Base-by-base conservation (phyloP, 2,113 vertebrate genomes). In the Tangachromis dhanisi region DNA sequence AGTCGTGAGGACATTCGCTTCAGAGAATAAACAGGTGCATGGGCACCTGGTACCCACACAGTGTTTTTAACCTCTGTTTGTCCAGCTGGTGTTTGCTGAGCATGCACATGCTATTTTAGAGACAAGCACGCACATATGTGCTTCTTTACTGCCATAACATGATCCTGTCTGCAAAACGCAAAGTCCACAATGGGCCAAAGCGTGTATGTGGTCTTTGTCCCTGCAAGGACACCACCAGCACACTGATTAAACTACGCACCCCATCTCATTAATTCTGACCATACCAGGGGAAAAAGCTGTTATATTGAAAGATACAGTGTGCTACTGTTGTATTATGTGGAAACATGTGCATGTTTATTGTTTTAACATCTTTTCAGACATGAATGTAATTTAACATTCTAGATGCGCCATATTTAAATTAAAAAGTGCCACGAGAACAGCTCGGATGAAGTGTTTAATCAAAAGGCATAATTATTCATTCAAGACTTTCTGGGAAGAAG, bases 401-500 rank as follows among this genome's bases (percentile, higher is more conserved):
- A 14, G 12, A 11, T 59, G 19, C 13, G 10, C 19, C 49, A 84
- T 47, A 59, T 38, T 68, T 35, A 71, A 90, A 89, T 88, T 81
- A 16, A 81, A 86, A 84, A 61, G 80, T 88, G 21, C 85, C 21
- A 71, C 10, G 16, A 88, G 83, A 83, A 61, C 49, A 42, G 80
- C n/a, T 26, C 19, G 66, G 59, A 81, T 89, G 51, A 66, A 84
- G 29, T 68, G 54, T 89, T 91, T 87, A 80, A 80, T 92, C 38
- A 68, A 42, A 80, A 79, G 85, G 80, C 53, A 29, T 83, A 89
- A 87, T 90, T 61, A 66, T 86, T 90, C 57, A 66, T 31, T 87
- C 26, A 24, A 19, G 24, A 55, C 31, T 82, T 54, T 83, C 63
- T 19, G 45, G 3, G 57, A 89, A 38, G 21, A 40, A 24, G 13